Evolutionary conservation across 2,888 invertebrate genomes (phyloP).

Genomic region (Aleiodes alternator): DNA sequence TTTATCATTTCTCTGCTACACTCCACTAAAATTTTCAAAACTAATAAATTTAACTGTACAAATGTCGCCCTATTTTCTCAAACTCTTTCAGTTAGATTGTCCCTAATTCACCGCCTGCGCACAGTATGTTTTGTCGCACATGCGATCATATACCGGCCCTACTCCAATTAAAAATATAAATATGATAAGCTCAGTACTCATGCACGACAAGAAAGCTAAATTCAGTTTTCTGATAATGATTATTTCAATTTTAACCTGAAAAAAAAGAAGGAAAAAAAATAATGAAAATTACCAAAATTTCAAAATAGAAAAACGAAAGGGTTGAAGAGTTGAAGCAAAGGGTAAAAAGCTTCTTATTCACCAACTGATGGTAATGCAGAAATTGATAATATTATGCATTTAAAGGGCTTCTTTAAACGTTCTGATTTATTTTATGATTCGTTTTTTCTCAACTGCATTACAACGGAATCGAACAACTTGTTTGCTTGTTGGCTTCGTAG

Average conservation of each 20-base stretch:
- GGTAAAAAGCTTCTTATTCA: not conserved
- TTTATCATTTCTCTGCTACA: too few relatives aligned
- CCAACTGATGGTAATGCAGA: slow-evolving; percentile 18
- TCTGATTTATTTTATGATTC: not conserved
- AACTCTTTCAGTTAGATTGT: too few relatives aligned
- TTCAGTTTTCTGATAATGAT: slow-evolving; percentile 13
- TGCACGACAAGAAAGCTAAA: slow-evolving; percentile 9
- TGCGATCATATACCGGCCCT: slow-evolving; percentile 28
- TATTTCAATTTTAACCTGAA: slow-evolving; percentile 25
- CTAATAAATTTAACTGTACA: too few relatives aligned
- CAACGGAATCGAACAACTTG: slow-evolving; percentile 35
- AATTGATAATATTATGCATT: not conserved
- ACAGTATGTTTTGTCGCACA: slow-evolving; percentile 20
- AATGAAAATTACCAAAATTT: not conserved
- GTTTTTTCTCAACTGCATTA: slow-evolving; percentile 6
- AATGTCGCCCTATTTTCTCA: too few relatives aligned
- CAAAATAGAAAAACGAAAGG: not conserved
- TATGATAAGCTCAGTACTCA: slow-evolving; percentile 25
- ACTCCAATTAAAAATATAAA: slow-evolving; percentile 48
- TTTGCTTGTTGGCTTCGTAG: slow-evolving; percentile 27
- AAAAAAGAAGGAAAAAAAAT: not conserved
- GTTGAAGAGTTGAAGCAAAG: not conserved
- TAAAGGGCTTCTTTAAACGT: not conserved
- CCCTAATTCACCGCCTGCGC: not conserved
- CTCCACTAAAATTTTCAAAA: too few relatives aligned